Evolutionary conservation across 2,888 invertebrate species (phyloP), one percentile per base, ranked within the genome.

Genomic region (Esperia sulphurella): DNA sequence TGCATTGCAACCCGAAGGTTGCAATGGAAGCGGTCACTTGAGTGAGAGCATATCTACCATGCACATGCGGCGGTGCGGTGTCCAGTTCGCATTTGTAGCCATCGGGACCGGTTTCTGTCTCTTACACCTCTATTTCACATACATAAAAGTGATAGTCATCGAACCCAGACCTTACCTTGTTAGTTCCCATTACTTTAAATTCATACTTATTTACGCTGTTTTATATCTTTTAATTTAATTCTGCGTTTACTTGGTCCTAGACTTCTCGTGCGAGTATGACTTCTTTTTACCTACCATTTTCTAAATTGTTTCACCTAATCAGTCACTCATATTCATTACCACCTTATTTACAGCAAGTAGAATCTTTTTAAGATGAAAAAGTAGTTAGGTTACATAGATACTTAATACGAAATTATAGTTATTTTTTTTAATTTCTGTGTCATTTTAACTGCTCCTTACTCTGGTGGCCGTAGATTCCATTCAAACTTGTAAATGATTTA

Each of bases 71-170:
- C 35, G 35, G 35, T 35, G 9, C 54, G 50, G 55, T 45, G 45
- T 64, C 63, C 68, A 69, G 66, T 60, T 65, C 58, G 58, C 68
- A 65, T 70, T 63, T 59, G 57, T 67, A 67, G 65, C 57, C 62
- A 9, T 35, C 35, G 52, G 47, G 73, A 83, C 84, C 83, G 83
- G 84, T 84, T 79, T 62, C 55, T 58, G 48, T 50, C 53, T 55
- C 59, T 21, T 21, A 21, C 21, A 21, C 2, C 21, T 21, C 21
- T 21, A 21, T 21, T 69, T 65, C 65, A 62, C 69, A 72, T 71
- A 71, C 71, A 76, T 58, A 76, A 75, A 78, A 78, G 71, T 72
- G 76, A 81, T 81, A 81, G 74, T 74, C 72, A 77, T 72, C 71
- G 62, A 65, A 60, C 62, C 67, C 56, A 71, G 69, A 70, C 69